Base-by-base conservation (phyloP, 30 jellyfish, hydroid and myxozoan genomes). In the Phacellophora camtschatica region DNA sequence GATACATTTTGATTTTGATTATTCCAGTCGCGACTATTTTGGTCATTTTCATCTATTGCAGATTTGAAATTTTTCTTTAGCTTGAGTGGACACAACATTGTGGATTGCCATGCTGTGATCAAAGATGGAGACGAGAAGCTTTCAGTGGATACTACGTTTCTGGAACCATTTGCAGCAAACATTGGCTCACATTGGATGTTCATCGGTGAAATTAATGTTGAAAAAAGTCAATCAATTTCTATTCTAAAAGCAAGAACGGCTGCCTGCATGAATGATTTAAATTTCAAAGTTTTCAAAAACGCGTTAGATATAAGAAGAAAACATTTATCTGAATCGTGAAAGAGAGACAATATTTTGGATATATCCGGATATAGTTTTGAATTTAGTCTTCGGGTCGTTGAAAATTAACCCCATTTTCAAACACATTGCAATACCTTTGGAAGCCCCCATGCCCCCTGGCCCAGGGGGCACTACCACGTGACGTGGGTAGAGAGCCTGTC, bases 131-230 rank as follows among this genome's bases (percentile, higher is more conserved):
- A 57, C 30, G 13, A 54, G 29, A 18, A 25, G 10, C 65, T 74
- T 0, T 12, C 18, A 2, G 42, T 74, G 2, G 72, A 74, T 32
- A 55, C 86, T 48, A 53, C 3, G 31, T 34, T 74, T 12, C 33
- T 74, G 29, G 74, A 74, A 28, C 86, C 86, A 4, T 67, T 39
- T 74, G 31, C 27, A 3, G 86, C 86, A 53, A 33, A 29, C 22
- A 16, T 57, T 16, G 63, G 51, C 22, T 51, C 86, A 8, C 13
- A 54, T 18, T 74, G 86, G 86, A 54, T 74, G 86, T 51, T 74
- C 39, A 51, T 74, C 36, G 86, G 86, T 3, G 75, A 54, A 23
- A 71, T 71, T 10, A 3, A 8, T n/a, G 13, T 32, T 24, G 64
- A 31, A 23, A 31, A 30, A 13, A 18, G 13, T 74, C 49, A 57